A percentile compares a stretch with the other conserved stretches of the same genome.
Evolutionary conservation across 2,797 vertebrate genomes (phyloP).

Genomic region (Schizothorax lantsangensis): DNA sequence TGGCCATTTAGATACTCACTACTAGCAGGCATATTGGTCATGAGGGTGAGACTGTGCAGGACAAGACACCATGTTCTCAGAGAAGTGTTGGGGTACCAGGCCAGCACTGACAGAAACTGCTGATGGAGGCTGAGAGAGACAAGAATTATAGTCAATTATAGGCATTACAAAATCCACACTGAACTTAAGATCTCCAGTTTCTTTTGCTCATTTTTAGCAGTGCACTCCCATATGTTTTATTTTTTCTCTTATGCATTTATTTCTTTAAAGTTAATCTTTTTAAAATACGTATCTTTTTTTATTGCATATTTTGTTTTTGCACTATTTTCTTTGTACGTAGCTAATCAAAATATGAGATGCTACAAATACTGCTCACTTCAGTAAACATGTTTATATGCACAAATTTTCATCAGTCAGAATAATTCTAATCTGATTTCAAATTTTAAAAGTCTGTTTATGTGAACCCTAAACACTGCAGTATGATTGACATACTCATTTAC

Average conservation of each 20-base stretch:
- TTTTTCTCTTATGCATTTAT: not conserved
- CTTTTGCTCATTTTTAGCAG: not conserved
- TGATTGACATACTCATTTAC: too few relatives aligned
- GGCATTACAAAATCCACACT: not conserved
- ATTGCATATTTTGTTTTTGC: too few relatives aligned
- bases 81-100: slow-evolving; percentile 97
- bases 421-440: too few relatives aligned
- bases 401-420: not conserved
- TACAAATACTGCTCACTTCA: not conserved
- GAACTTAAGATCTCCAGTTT: not conserved
- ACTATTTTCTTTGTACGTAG: too few relatives aligned
- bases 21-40: slow-evolving; percentile 96
- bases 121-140: slow-evolving; percentile 87
- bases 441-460: too few relatives aligned
- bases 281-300: too few relatives aligned
- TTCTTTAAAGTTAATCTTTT: not conserved
- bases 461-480: too few relatives aligned
- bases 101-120: slow-evolving; percentile 95
- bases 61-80: slow-evolving; percentile 98
- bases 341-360: not conserved
- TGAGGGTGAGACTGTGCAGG: slow-evolving; percentile 95
- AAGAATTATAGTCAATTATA: slow-evolving; percentile 33
- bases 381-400: not conserved
- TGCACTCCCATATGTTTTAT: not conserved
- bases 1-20: slow-evolving; percentile 79